A percentile compares a stretch with the other conserved stretches of the same genome.
Conservation (phyloP, 2,113 vertebrate species). For the Cranoglanis bouderius region DNA sequence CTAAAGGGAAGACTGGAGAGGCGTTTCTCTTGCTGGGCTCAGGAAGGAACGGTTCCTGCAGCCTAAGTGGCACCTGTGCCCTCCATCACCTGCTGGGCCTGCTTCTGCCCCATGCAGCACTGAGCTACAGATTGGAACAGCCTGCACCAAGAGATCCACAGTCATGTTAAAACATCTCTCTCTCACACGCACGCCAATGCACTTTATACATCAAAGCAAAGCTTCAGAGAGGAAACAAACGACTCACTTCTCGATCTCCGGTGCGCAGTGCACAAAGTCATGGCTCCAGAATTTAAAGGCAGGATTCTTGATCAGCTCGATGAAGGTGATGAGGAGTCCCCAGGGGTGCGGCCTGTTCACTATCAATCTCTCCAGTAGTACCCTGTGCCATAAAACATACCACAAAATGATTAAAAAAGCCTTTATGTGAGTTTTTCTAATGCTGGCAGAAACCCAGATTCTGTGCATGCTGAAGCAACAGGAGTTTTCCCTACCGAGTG, state of each 20-base stretch:
- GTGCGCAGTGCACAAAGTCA: slow-evolving; percentile 98
- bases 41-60: slow-evolving; percentile 59
- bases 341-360: slow-evolving; percentile 99
- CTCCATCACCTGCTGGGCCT: slow-evolving; percentile 99
- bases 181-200: neutral
- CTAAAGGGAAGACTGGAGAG: slow-evolving; percentile 35
- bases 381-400: slow-evolving; percentile 72
- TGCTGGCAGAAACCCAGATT: neutral
- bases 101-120: slow-evolving; percentile 99
- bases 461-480: too few species aligned
- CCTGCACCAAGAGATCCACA: slow-evolving; percentile 65
- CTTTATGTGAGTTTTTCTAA: neutral
- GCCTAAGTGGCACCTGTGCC: slow-evolving; percentile 95
- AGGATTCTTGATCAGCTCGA: slow-evolving; percentile 98
- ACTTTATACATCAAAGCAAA: neutral
- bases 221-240: neutral
- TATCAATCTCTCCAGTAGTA: slow-evolving; percentile 95
- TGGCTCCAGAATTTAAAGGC: slow-evolving; percentile 99
- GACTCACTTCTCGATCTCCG: slow-evolving; percentile 97
- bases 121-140: slow-evolving; percentile 98
- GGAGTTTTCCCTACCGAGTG: slow-evolving; percentile 79
- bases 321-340: slow-evolving; percentile 99
- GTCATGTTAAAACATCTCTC: neutral
- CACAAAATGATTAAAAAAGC: neutral
- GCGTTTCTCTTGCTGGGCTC: slow-evolving; percentile 61